These are phyloP conservation scores for Micromys minutus DNA, from an alignment of 2,113 vertebrate species.

Conservation along the genomic window DNA sequence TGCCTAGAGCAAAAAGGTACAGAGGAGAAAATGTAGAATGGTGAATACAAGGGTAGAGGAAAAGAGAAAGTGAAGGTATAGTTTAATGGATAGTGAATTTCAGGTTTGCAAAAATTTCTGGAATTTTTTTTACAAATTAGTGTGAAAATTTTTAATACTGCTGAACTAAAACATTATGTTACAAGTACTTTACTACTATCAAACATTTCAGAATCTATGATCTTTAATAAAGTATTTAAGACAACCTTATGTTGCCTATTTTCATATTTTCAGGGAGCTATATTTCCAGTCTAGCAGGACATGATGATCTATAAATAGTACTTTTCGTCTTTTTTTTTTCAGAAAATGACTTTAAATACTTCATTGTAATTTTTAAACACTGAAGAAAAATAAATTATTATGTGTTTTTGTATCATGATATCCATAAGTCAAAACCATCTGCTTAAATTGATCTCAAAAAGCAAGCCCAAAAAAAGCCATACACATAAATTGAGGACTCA, in stretches of 20 bases:
- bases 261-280: not conserved
- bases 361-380: slow-evolving; percentile 34
- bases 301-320: not conserved
- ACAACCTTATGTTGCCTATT: not conserved
- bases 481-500: not conserved
- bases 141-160: not conserved
- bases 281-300: not conserved
- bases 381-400: not conserved
- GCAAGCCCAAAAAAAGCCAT: not conserved
- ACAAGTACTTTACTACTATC: not conserved
- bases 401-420: not conserved
- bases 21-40: not conserved
- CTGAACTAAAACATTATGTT: not conserved
- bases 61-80: not conserved
- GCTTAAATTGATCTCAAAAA: not conserved
- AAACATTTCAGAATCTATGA: not conserved
- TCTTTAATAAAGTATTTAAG: slow-evolving; percentile 37
- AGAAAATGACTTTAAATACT: not conserved
- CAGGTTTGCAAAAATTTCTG: not conserved
- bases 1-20: not conserved
- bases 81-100: not conserved
- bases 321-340: not conserved
- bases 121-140: not conserved
- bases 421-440: not conserved
- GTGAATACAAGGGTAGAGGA: not conserved